Base-by-base conservation (phyloP, 2,113 vertebrate species). In the Phyllopteryx taeniolatus region DNA sequence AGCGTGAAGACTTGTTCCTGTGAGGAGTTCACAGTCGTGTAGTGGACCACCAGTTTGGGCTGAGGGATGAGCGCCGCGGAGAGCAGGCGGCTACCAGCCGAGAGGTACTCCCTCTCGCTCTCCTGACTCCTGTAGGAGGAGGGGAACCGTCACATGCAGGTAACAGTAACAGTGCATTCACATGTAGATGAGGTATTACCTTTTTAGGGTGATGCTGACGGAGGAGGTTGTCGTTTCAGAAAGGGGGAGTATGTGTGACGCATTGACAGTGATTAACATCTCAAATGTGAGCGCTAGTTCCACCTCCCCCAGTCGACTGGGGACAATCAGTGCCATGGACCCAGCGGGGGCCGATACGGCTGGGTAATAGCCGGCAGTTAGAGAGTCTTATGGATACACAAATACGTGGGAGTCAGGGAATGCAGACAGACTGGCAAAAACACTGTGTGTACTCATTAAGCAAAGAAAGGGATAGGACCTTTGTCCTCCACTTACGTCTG, bases 201-300 rank as follows among this genome's bases (percentile, higher is more conserved):
- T 95, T 93, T 93, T 95, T 10, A 98, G 91, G 70, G 94, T 92
- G 84, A 98, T 93, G 63, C 92, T 92, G 73, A 96, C 92, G 51
- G 73, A 85, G 35, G 86, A 83, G 31, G 70, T 43, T 68, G 68
- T 68, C 69, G 76, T 33, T 43, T 88, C 84, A 44, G 85, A 72
- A 9, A 82, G 81, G 65, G 83, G 89, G 46, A 92, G 90, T 85
- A 95, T 92, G 76, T 51, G 84, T 8, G 87, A 89, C 20, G 93
- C 91, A 63, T 96, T 96, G 82, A 92, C 90, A 53, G 94, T 91
- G 79, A 99, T 90, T 84, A 98, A 96, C 87, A 95, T 92, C 92
- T 98, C 96, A 9, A 96, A 92, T 43, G 92, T 80, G 85, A 99
- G 87, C 31, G 95, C 93, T 92, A 98, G 95, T 88, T 99, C 96